These are phyloP conservation scores for Phaonia tiefii DNA, from an alignment of 2,888 invertebrate genomes.

Conservation along the genomic window DNA sequence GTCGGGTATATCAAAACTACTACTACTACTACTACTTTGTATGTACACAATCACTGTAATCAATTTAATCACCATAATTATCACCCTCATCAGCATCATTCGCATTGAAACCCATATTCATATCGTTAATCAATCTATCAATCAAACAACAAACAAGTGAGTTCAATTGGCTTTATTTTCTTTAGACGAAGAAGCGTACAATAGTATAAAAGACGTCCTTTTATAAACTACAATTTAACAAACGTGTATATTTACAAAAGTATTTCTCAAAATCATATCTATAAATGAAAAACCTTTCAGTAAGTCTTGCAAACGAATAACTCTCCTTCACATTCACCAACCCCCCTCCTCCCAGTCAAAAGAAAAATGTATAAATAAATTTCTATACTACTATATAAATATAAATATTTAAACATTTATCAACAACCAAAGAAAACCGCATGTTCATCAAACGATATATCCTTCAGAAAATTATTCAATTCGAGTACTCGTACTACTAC, in stretches of 20 bases:
- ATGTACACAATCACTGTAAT: neutral
- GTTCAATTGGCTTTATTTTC: conserved; percentile 64
- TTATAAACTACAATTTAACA: conserved; percentile 10
- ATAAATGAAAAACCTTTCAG: conserved; percentile 21
- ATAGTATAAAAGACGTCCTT: neutral
- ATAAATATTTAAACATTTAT: neutral
- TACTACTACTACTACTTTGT: too few species aligned
- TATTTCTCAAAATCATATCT: conserved; percentile 21
- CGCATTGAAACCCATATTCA: neutral
- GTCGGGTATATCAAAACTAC: neutral
- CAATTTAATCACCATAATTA: neutral
- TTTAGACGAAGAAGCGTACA: conserved; percentile 1
- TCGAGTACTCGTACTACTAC: conserved; percentile 29
- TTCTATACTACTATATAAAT: too few species aligned
- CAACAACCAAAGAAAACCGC: conserved; percentile 6
- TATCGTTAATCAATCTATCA: neutral
- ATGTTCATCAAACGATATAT: conserved; percentile 11
- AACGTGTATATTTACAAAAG: conserved; percentile 19
- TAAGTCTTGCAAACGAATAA: conserved; percentile 18
- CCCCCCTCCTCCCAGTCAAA: conserved; percentile 5
- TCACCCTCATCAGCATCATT: neutral
- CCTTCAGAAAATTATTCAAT: too few species aligned
- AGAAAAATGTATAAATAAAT: too few species aligned
- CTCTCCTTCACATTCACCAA: neutral
- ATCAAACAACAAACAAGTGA: conserved; percentile 44